Evolutionary conservation across 2,888 invertebrate genomes (phyloP).

Genomic region (Cepaea hortensis): DNA sequence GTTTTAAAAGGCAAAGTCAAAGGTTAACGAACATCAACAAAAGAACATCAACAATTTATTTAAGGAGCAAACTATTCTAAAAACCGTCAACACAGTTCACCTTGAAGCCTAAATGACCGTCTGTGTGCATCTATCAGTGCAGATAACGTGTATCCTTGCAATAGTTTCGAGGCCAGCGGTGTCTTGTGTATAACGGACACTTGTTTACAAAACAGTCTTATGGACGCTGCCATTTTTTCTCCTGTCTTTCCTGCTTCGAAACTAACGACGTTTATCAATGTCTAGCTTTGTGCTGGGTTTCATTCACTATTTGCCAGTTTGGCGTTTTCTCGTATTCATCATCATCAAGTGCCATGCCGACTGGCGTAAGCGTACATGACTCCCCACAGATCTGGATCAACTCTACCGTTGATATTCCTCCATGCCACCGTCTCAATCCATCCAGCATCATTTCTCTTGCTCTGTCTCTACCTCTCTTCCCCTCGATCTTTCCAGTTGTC

Average conservation of each 20-base stretch:
- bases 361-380: no score
- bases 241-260: slow-evolving; percentile 12
- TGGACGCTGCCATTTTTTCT: slow-evolving; percentile 51
- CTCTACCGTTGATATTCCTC: no score
- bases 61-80: not conserved
- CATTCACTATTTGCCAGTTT: slow-evolving; percentile 50
- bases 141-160: slow-evolving; percentile 5
- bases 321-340: not conserved
- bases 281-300: slow-evolving; percentile 43
- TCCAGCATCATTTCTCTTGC: no score
- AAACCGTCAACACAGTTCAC: slow-evolving; percentile 4
- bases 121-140: not conserved
- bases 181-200: not conserved
- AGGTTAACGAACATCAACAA: not conserved
- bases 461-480: no score
- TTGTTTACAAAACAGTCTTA: slow-evolving; percentile 49
- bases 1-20: no score
- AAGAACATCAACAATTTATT: not conserved
- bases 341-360: no score
- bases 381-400: no score
- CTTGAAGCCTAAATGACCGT: slow-evolving; percentile 34
- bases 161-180: not conserved
- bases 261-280: not conserved
- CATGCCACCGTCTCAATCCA: no score
- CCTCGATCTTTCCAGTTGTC: no score